Evolutionary conservation across 2,888 invertebrate genomes (phyloP).

Genomic region (Athalia circularis): DNA sequence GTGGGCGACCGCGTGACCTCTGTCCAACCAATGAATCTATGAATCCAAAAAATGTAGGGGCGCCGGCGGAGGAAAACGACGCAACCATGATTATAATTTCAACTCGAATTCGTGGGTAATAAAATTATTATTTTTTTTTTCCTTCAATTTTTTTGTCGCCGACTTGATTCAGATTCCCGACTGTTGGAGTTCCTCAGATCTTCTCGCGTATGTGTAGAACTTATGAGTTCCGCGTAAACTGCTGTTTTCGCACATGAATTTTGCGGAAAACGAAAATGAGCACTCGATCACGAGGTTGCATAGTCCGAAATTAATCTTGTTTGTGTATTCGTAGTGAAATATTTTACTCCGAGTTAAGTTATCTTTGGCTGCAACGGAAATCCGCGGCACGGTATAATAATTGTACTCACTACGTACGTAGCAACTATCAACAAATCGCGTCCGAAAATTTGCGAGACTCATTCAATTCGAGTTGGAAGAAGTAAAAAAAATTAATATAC

Average conservation of each 20-base stretch:
- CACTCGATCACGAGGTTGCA: constrained; percentile 19
- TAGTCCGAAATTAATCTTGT: background rate
- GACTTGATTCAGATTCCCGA: too few relatives aligned
- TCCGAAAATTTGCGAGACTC: background rate
- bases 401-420: background rate
- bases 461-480: constrained; percentile 3
- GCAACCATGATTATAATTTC: background rate
- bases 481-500: background rate
- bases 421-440: constrained; percentile 34
- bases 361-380: background rate
- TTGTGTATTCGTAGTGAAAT: background rate
- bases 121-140: background rate
- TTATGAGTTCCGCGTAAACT: background rate
- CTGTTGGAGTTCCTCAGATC: too few relatives aligned
- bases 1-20: background rate
- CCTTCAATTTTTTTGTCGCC: too few relatives aligned
- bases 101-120: background rate
- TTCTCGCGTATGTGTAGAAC: too few relatives aligned
- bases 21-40: too few relatives aligned
- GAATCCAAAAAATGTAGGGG: too few relatives aligned
- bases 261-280: background rate
- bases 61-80: too few relatives aligned
- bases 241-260: background rate
- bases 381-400: too few relatives aligned
- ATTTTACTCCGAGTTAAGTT: constrained; percentile 8